Evolutionary conservation across 2,888 invertebrate species (phyloP), one percentile per base, ranked within the genome.

Genomic region (Patella depressa): DNA sequence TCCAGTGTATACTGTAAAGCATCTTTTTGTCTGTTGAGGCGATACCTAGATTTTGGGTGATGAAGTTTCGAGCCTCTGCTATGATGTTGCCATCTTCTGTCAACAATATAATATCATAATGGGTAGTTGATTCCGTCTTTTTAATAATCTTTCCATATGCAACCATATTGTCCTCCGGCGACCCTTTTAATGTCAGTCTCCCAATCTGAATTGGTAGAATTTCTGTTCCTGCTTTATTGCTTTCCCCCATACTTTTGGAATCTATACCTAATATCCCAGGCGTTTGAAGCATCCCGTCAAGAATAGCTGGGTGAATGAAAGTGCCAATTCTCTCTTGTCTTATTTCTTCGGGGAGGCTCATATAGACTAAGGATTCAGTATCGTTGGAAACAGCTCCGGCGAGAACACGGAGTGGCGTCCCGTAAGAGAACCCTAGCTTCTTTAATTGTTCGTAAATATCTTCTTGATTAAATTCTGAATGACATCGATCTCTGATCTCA

Each of bases 51-150:
- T 45, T 45, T 45, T 45, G 45, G 45, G 45, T 45, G 45, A 45
- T 45, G 45, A 82, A 83, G 57, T 83, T 79, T 34, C 78, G 59
- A 11, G 83, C 70, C 70, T 85, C 83, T 11, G 81, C 80, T 29
- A 85, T 76, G 9, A 85, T 79, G 19, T 73, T 54, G 0, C 85
- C 84, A 57, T 80, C 79, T 12, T 29, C 17, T 71, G 79, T 78
- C 1, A 83, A 45, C 17, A 85, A 72, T 4, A 84, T 45, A 7
- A 79, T 75, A 76, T 85, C 83, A 71, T 79, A 83, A 57, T 79
- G 75, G 14, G 75, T 77, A 14, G 75, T 75, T n/a, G 57, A 53
- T 12, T 53, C 59, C 54, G 79, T 79, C 75, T 57, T 79, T 80
- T 29, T 45, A 0, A 45, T 45, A 45, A 45, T 45, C 45, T 45